Base-by-base conservation (phyloP, 1,140 invertebrate genomes). In the Cydia fagiglandana region DNA sequence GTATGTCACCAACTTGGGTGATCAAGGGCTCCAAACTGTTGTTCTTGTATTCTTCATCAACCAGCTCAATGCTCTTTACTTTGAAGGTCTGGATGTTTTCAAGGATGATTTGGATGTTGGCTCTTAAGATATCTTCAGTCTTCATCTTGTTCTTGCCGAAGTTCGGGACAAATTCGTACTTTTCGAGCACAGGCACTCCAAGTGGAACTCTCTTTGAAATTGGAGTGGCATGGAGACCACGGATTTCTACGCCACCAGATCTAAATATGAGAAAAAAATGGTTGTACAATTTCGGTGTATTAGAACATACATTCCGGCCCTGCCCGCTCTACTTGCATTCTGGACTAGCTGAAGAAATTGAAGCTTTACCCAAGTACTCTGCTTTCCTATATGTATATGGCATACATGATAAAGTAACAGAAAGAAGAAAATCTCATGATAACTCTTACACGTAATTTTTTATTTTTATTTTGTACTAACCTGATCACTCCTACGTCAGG, bases 211-310 rank as follows among this genome's bases (percentile, higher is more conserved):
- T 94, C 76, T 95, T 94, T 7, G 96, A 94, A 66, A 98, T 98
- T 4, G 96, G 94, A 80, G 95, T 97, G 0, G 97, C 96, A 81
- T 96, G 96, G 0, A 99, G 89, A 64, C 97, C 97, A 76, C 95
- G 94, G 34, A 98, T 95, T 92, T 98, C 96, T 15, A 99, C 96
- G 73, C 97, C 97, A 47, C 97, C 97, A 74, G 96, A 95, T 76
- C 95, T 93, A 78, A 94, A 78, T n/a, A 34, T 34, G 4, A 73
- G 66, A 47, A 70, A 50, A 20, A 17, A 28, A 53, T 45, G 56
- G 30, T 38, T 30, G 50, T 41, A 56, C 64, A 47, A 0, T n/a
- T 50, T 41, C 9, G 38, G 2, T 41, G 6, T 38, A 1, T 38
- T 2, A 10, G 38, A 41, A 41, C 1, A 41, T 41, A 41, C 1